phyloP scores from a whole-genome alignment of 1,140 invertebrate genomes.

The Cylas formicarius region DNA sequence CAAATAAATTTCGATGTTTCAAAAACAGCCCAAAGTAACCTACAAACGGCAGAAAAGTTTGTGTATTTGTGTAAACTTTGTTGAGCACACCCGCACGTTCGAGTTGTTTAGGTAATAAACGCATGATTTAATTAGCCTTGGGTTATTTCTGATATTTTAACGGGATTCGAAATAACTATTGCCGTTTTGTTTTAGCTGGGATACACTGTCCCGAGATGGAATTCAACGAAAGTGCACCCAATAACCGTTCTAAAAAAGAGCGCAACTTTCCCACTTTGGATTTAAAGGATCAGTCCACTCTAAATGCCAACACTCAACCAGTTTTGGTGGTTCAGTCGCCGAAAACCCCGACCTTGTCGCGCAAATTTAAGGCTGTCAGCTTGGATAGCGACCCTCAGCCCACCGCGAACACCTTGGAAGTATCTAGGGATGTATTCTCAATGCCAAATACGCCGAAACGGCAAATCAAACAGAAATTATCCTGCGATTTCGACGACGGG shows the following conservation, averaged over 20 bases:
- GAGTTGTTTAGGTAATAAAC: too few species aligned
- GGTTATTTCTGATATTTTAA: too few species aligned
- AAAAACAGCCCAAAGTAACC: too few species aligned
- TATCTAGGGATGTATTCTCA: slow-evolving; percentile 38
- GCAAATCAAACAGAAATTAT: slow-evolving; percentile 33
- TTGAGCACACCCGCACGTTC: too few species aligned
- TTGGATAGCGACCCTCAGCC: slow-evolving; percentile 39
- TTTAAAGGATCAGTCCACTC: slow-evolving; percentile 21
- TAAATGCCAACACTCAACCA: slow-evolving; percentile 29
- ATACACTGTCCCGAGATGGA: neutral
- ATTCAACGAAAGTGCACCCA: neutral
- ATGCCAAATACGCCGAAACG: slow-evolving; percentile 42
- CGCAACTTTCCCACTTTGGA: slow-evolving; percentile 35
- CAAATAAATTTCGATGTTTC: too few species aligned
- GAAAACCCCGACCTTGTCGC: slow-evolving; percentile 40
- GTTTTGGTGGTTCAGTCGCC: slow-evolving; percentile 39
- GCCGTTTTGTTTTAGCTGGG: neutral
- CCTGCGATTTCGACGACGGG: slow-evolving; percentile 33
- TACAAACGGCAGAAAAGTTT: too few species aligned
- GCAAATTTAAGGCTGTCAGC: slow-evolving; percentile 41
- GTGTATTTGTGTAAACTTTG: too few species aligned
- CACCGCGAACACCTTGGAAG: slow-evolving; percentile 28
- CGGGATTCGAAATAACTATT: too few species aligned
- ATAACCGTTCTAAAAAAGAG: slow-evolving; percentile 28
- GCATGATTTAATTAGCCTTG: neutral